These are phyloP conservation scores for Aethes cnicana DNA, from an alignment of 2,888 invertebrate species.

Conservation along the genomic window DNA sequence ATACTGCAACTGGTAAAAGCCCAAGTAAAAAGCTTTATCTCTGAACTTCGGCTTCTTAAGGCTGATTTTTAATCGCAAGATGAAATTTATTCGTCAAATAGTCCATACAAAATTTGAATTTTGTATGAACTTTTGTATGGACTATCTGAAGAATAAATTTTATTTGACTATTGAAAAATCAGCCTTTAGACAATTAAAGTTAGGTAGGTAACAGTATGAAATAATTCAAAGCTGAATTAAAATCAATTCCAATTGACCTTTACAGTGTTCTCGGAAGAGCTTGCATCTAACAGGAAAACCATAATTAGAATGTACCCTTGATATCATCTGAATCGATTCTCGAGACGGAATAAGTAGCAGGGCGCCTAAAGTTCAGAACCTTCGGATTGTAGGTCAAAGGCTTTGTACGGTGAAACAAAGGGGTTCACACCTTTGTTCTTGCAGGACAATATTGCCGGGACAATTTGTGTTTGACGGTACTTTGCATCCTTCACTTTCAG, in stretches of 20 bases:
- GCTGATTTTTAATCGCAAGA: too few species aligned
- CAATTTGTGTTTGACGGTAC: neutral
- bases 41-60: too few species aligned
- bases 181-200: too few species aligned
- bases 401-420: neutral
- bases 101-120: too few species aligned
- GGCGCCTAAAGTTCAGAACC: slow-evolving; percentile 27
- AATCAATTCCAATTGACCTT: neutral
- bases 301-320: slow-evolving; percentile 23
- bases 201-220: too few species aligned
- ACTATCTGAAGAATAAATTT: too few species aligned
- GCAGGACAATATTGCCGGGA: neutral
- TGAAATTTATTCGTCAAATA: too few species aligned
- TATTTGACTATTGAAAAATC: too few species aligned
- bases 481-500: neutral
- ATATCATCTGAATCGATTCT: slow-evolving; percentile 10
- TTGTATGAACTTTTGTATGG: too few species aligned
- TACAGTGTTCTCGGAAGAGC: neutral
- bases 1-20: too few species aligned
- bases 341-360: slow-evolving; percentile 15
- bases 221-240: too few species aligned
- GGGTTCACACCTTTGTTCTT: slow-evolving; percentile 13
- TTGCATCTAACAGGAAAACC: slow-evolving; percentile 12
- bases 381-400: slow-evolving; percentile 10
- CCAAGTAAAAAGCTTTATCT: too few species aligned